Conservation (phyloP, 2,888 invertebrate species). For the Cordylochernes scorpioides region DNA sequence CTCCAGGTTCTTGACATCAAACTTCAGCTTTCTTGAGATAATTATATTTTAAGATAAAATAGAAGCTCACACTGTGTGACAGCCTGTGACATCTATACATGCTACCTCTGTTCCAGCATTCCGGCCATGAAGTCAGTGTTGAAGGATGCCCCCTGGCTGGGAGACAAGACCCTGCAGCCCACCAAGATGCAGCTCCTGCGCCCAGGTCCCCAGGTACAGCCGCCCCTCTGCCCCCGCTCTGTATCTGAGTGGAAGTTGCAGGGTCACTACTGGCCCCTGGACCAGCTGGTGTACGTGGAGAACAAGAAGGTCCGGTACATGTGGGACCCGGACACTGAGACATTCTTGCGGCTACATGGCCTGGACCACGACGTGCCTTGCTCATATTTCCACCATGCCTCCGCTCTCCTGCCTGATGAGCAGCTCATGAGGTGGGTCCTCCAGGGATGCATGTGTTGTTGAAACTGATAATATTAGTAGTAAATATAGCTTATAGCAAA, state of each 20-base stretch:
- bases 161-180: too few relatives aligned
- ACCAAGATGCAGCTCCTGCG: neutral
- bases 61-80: neutral
- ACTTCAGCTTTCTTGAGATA: too few relatives aligned
- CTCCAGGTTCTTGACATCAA: too few relatives aligned
- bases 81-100: too few relatives aligned
- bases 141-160: too few relatives aligned
- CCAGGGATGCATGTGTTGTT: neutral
- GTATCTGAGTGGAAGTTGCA: too few relatives aligned
- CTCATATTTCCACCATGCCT: slow-evolving; percentile 34
- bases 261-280: slow-evolving; percentile 21
- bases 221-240: too few relatives aligned
- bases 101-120: too few relatives aligned
- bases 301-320: slow-evolving; percentile 59
- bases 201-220: neutral
- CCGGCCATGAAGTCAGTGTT: too few relatives aligned
- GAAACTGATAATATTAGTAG: neutral
- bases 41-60: too few relatives aligned
- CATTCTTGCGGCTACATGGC: slow-evolving; percentile 41
- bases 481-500: too few relatives aligned
- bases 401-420: neutral
- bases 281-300: slow-evolving; percentile 36
- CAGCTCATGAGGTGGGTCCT: neutral
- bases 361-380: slow-evolving; percentile 35
- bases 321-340: slow-evolving; percentile 37